Evolutionary conservation across 1,140 invertebrate genomes (phyloP), one percentile per base, ranked within the genome.

Genomic region (Euwallacea fornicatus): DNA sequence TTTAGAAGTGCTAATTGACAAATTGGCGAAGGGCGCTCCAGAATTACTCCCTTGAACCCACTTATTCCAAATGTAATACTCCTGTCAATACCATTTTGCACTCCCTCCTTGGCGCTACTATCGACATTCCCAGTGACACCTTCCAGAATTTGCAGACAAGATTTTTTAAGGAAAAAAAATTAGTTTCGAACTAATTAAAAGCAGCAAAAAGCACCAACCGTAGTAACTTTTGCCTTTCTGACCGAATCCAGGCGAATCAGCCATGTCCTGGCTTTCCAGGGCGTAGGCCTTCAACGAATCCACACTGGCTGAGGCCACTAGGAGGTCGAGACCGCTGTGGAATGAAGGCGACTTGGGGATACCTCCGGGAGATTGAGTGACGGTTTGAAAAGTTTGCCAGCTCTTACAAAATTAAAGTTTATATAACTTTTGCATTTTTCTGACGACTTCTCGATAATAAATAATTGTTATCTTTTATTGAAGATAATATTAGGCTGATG

Each of bases 261-360:
- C 63, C 69, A 71, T 70, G 9, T 58, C 44, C 33, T 13, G 16
- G 13, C 64, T 47, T 43, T 43, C 33, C 43, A 47, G n/a, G 11
- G 83, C 81, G 33, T 66, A 50, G 71, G 82, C 82, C 74, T 83
- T 82, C 7, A 84, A 80, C 33, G 84, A 79, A 76, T 85, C 84
- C 42, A 80, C 80, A 62, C 77, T 80, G 62, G 84, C 82, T 74
- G 84, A 86, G 53, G 90, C 90, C 75, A 91, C 88, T 74, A 90
- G 86, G 2, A 71, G 55, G 78, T 93, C 91, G 68, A 93, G 83
- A 42, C 90, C 91, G 80, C 91, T 91, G 79, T 93, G 91, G 81
- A 93, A 93, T 78, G 91, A 93, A 44, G 92, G 92, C 74, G 91
- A 93, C 81, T 93, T 93, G 61, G 91, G 92, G 78, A 93, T 88